Percentiles rank a stretch among this genome's conserved stretches.
Conservation (phyloP, 2,888 invertebrate species). For the Caenorhabditis angaria region DNA sequence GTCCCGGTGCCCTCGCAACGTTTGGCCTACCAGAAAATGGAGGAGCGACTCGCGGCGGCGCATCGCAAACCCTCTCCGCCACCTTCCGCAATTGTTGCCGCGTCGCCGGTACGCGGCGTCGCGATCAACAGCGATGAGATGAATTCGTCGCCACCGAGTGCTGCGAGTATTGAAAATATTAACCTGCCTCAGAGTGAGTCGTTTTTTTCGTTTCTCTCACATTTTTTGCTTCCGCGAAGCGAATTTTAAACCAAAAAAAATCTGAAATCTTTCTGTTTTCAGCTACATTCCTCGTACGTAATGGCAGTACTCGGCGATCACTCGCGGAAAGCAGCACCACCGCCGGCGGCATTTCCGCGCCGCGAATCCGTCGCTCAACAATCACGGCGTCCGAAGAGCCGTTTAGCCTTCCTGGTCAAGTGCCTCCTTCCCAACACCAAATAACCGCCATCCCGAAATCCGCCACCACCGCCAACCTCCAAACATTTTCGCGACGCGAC, state of each 20-base stretch:
- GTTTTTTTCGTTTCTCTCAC: constrained; percentile 15
- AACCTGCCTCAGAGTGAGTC: constrained; percentile 65
- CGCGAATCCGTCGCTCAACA: constrained; percentile 40
- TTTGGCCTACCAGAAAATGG: constrained; percentile 66
- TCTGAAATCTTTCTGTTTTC: constrained; percentile 19
- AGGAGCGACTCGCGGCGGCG: constrained; percentile 51
- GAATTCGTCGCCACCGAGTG: constrained; percentile 13
- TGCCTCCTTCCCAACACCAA: constrained; percentile 31
- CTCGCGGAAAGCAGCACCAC: too few relatives aligned
- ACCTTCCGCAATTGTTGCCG: constrained; percentile 18
- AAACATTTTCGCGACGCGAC: constrained; percentile 22
- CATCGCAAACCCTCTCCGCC: constrained; percentile 9
- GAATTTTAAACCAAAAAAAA: not conserved
- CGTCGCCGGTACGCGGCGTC: not conserved
- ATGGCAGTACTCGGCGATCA: constrained; percentile 34
- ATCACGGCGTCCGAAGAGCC: constrained; percentile 41
- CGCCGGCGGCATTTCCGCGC: too few relatives aligned
- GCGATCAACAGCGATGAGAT: not conserved
- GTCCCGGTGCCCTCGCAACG: constrained; percentile 72
- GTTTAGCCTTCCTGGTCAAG: constrained; percentile 40
- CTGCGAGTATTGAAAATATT: constrained; percentile 59
- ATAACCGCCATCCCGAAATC: constrained; percentile 53
- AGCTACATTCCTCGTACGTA: constrained; percentile 47
- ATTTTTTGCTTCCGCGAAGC: constrained; percentile 4
- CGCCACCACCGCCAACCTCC: constrained; percentile 50